These are phyloP conservation scores for Caenorhabditis afra DNA, from an alignment of 2,888 invertebrate genomes.

Conservation along the genomic window DNA sequence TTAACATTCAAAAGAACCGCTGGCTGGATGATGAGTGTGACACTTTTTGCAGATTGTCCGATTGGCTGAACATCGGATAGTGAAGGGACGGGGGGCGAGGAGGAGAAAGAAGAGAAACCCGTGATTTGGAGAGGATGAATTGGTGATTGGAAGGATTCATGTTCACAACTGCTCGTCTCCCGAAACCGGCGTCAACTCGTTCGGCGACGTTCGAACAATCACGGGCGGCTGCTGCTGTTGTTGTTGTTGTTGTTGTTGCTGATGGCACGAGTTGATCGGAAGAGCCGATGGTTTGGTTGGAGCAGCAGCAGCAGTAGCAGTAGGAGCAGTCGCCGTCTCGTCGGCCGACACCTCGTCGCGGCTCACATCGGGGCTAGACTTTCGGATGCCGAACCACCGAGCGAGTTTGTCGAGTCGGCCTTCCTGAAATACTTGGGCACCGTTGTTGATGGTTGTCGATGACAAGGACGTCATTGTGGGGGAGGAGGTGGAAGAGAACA, in stretches of 20 bases:
- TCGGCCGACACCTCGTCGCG: conserved; percentile 54
- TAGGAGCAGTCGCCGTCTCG: conserved; percentile 1
- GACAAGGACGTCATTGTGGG: no score
- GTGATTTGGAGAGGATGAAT: no score
- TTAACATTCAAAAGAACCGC: conserved; percentile 38
- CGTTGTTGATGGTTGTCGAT: background rate
- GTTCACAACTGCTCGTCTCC: conserved; percentile 67
- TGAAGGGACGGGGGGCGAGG: no score
- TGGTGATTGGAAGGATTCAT: no score
- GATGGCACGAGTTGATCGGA: no score
- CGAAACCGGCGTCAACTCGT: conserved; percentile 70
- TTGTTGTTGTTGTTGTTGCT: no score
- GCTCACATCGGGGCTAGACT: conserved; percentile 66
- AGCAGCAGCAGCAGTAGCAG: background rate
- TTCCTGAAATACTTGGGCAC: conserved; percentile 52
- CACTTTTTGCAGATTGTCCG: no score
- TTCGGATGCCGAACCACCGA: conserved; percentile 68
- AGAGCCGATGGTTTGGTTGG: background rate
- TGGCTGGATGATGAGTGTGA: no score
- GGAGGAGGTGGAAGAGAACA: no score
- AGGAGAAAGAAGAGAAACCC: no score
- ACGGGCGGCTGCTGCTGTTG: conserved; percentile 49
- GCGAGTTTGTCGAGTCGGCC: conserved; percentile 66
- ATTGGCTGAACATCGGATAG: no score
- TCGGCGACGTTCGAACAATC: conserved; percentile 70